Base-by-base conservation (phyloP, 2,888 invertebrate species). In the Erebia aethiops region DNA sequence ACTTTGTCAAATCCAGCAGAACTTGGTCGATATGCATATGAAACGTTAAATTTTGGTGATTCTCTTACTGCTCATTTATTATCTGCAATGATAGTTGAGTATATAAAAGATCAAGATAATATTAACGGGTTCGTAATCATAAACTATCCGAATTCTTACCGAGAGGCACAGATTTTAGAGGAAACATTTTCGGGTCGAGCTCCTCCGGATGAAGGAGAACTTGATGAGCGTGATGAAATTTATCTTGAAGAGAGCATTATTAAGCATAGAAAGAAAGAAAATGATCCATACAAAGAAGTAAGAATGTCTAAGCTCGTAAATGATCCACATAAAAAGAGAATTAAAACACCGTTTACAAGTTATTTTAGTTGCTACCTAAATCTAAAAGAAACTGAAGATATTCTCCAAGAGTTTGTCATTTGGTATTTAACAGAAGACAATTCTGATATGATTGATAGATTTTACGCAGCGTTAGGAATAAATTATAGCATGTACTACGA, bases 61-160 rank as follows among this genome's bases (percentile, higher is more conserved):
- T 85, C 91, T 46, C 82, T 95, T 70, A 90, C 94, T 35, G 95
- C 95, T 81, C 87, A 94, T 78, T 85, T 95, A 46, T 73, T 94
- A 56, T 90, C 94, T 7, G 92, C 94, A 35, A 95, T 95, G 86
- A 85, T 96, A 74, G 87, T 95, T 1, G 95, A 95, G 78, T 95
- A 95, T 78, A 81, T 96, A 18, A 94, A 94, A 80, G 87, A 86
- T 49, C 85, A 94, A 71, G 70, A 80, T 1, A 82, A 92, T 58
- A 89, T 94, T 54, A 80, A 91, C 18, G 95, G 95, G 7, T 96
- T 95, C 92, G 95, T 94, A n/a, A 86, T 96, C 62, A 84, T 96
- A 57, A 95, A 96, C 81, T 96, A 94, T 79, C 96, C 96, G 0
- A 91, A 91, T 71, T 92, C 88, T 8, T 94, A 94, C 70, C 85